phyloP scores from a whole-genome alignment of 2,113 vertebrate genomes.

The Ictalurus punctatus region DNA sequence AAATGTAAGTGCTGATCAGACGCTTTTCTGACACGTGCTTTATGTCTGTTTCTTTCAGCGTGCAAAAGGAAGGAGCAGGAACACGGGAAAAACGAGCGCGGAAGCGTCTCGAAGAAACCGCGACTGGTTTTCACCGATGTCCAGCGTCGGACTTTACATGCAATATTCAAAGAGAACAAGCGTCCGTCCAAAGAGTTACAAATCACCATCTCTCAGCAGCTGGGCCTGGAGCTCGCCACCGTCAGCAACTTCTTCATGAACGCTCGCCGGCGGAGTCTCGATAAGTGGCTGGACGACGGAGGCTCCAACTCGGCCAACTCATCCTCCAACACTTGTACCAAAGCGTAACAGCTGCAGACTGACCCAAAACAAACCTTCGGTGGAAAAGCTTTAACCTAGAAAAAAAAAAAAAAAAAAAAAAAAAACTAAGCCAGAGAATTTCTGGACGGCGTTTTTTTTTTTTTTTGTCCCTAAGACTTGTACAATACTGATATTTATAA shows the following conservation, averaged over 20 bases:
- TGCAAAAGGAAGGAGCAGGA: slow-evolving; percentile 99
- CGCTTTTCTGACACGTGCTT: neutral
- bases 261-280: slow-evolving; percentile 93
- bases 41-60: slow-evolving; percentile 71
- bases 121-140: slow-evolving; percentile 98
- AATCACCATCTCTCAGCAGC: slow-evolving; percentile 98
- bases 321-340: slow-evolving; percentile 94
- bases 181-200: slow-evolving; percentile 99
- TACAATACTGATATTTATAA: slow-evolving; percentile 96
- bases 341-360: slow-evolving; percentile 92
- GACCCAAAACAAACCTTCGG: slow-evolving; percentile 67
- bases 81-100: slow-evolving; percentile 85
- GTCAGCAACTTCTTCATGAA: slow-evolving; percentile 99
- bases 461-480: slow-evolving; percentile 95
- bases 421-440: slow-evolving; percentile 78
- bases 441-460: slow-evolving; percentile 91
- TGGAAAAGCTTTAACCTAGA: slow-evolving; percentile 87
- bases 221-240: slow-evolving; percentile 95
- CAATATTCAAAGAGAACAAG: slow-evolving; percentile 99
- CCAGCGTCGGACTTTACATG: slow-evolving; percentile 96
- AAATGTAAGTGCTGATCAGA: neutral
- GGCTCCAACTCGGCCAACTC: slow-evolving; percentile 84
- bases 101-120: slow-evolving; percentile 91
- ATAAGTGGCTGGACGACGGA: slow-evolving; percentile 98
- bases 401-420: neutral